Conservation (phyloP, 2,797 vertebrate species). For the Liparis tanakae region DNA sequence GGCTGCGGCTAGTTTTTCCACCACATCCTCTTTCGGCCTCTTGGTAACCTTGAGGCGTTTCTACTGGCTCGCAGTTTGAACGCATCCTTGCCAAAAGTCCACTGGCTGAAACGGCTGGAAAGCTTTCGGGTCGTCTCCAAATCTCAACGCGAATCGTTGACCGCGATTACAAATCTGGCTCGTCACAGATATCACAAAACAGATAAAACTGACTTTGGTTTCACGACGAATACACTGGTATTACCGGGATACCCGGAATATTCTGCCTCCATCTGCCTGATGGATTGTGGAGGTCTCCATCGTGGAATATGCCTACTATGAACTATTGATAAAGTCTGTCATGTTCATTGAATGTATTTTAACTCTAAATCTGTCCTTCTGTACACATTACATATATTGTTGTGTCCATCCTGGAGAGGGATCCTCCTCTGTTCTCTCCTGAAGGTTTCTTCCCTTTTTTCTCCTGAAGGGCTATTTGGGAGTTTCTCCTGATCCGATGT, state of each 20-base stretch:
- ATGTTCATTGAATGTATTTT: no score
- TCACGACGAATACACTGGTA: conserved; percentile 3
- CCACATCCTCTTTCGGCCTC: conserved; percentile 41
- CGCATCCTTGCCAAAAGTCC: conserved; percentile 46
- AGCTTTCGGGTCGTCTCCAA: conserved; percentile 26
- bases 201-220: not conserved
- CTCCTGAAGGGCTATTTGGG: no score
- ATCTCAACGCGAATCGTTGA: conserved; percentile 24
- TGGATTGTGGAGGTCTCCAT: no score
- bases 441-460: no score
- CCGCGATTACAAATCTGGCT: conserved; percentile 25
- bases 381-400: no score
- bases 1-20: conserved; percentile 27
- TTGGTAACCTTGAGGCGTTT: conserved; percentile 47
- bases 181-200: conserved; percentile 19
- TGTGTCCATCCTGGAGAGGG: no score
- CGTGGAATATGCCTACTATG: no score
- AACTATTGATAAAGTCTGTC: no score
- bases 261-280: no score
- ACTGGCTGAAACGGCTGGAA: conserved; percentile 44
- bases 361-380: no score
- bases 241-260: conserved; percentile 3
- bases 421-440: no score
- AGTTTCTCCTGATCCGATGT: no score
- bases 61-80: conserved; percentile 25